A percentile compares a stretch with the other conserved stretches of the same genome.
phyloP scores from a whole-genome alignment of 1,140 invertebrate species.

The Asbolus verrucosus region DNA sequence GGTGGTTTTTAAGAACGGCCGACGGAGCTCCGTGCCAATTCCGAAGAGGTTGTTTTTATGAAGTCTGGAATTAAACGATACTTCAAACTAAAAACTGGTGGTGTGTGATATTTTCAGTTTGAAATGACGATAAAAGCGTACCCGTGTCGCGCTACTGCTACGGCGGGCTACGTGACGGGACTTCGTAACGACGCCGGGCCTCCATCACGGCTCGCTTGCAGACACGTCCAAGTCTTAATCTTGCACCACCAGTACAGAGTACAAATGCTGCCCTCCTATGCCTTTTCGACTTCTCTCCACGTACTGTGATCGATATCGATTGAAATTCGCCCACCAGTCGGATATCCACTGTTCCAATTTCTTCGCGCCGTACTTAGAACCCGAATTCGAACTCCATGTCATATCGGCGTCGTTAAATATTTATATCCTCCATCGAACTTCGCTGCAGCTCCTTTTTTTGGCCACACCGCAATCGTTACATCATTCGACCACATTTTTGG shows the following conservation, averaged over 20 bases:
- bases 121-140: slow-evolving; percentile 63
- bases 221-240: slow-evolving; percentile 63
- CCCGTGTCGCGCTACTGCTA: slow-evolving; percentile 60
- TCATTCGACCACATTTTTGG: neutral
- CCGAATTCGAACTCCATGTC: slow-evolving; percentile 25
- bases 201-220: slow-evolving; percentile 55
- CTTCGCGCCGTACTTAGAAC: slow-evolving; percentile 16
- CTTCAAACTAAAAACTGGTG: slow-evolving; percentile 56
- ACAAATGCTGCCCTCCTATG: slow-evolving; percentile 56
- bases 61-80: slow-evolving; percentile 50
- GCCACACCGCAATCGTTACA: slow-evolving; percentile 2
- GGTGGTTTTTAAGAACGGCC: neutral
- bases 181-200: slow-evolving; percentile 53
- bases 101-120: slow-evolving; percentile 61
- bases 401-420: slow-evolving; percentile 9
- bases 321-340: slow-evolving; percentile 44
- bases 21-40: slow-evolving; percentile 32
- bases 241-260: slow-evolving; percentile 57
- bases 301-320: slow-evolving; percentile 50
- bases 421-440: neutral
- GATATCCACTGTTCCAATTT: slow-evolving; percentile 30
- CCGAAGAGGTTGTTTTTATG: slow-evolving; percentile 47
- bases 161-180: slow-evolving; percentile 60
- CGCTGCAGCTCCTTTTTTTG: neutral
- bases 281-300: slow-evolving; percentile 46